Evolutionary conservation across 2,797 vertebrate genomes (phyloP), one percentile per base, ranked within the genome.

Genomic region (Neosilurus hyrtlii): DNA sequence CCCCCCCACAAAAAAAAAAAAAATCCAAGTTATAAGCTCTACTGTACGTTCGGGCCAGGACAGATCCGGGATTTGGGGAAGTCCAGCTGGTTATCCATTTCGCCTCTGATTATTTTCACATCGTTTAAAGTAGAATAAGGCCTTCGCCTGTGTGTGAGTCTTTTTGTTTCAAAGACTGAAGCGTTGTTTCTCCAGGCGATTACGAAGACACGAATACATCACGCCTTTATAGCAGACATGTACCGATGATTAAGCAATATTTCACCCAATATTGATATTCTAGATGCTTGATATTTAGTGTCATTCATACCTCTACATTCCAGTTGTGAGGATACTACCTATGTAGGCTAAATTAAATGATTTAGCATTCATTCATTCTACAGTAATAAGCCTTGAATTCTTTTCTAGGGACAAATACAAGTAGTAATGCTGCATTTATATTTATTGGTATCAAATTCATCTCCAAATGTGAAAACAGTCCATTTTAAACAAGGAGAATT

Each of bases 51-150:
- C 18, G 3, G 24, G 35, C 20, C 66, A 30, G 24, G 20, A 68
- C 49, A 5, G 14, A 63, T 35, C 62, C 68, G 37, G 81, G 70
- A 26, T 61, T 79, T 57, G 87, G 85, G 83, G 43, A 73, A 84
- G 88, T 89, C 90, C 88, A 91, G 90, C 89, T 68, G 79, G 43
- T 76, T 3, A 81, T 37, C 80, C 35, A 30, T 78, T 85, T 20
- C 4, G 10, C 54, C 6, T 52, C 26, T 56, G n/a, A 70, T 49
- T 82, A 18, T 77, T 74, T 62, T 75, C 37, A 0, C 1, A 54
- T 18, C 26, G 54, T 26, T 80, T 61, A 16, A 52, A 52, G 52
- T 3, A 7, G 37, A 65, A 63, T 43, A 12, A 22, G 56, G 30
- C 73, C 0, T 20, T 73, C 11, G 20, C 35, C 16, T 67, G 30